A percentile compares a stretch with the other conserved stretches of the same genome.
phyloP scores from a whole-genome alignment of 2,888 invertebrate genomes.

The Automeris io region DNA sequence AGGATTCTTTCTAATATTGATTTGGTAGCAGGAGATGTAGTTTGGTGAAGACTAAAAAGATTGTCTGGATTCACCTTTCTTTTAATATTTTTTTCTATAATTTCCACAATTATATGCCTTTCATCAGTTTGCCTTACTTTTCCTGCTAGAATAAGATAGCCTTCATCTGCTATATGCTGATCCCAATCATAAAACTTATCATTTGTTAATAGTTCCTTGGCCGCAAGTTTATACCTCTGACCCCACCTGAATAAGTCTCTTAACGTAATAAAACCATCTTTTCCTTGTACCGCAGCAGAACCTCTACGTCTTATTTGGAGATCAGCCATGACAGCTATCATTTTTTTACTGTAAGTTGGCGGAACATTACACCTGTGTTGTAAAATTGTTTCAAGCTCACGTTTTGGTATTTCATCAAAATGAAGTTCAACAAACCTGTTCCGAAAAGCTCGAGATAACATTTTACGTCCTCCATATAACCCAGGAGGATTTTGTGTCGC shows the following conservation, averaged over 20 bases:
- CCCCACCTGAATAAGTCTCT: slow-evolving; percentile 98
- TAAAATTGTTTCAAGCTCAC: slow-evolving; percentile 91
- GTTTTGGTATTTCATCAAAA: slow-evolving; percentile 94
- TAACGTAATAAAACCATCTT: slow-evolving; percentile 94
- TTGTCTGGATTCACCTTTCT: slow-evolving; percentile 82
- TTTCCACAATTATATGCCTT: slow-evolving; percentile 85
- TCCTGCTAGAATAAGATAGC: slow-evolving; percentile 95
- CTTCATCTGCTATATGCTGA: slow-evolving; percentile 97
- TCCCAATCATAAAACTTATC: slow-evolving; percentile 94
- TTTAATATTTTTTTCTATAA: slow-evolving; percentile 87
- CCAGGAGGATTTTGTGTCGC: slow-evolving; percentile 99
- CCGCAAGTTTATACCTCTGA: slow-evolving; percentile 89
- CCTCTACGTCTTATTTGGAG: slow-evolving; percentile 89
- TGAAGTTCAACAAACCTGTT: slow-evolving; percentile 98
- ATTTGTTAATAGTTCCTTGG: slow-evolving; percentile 70
- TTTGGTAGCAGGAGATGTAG: slow-evolving; percentile 87
- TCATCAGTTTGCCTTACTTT: slow-evolving; percentile 92
- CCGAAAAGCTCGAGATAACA: slow-evolving; percentile 96
- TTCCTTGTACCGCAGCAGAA: slow-evolving; percentile 93
- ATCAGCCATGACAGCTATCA: slow-evolving; percentile 94
- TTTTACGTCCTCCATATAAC: slow-evolving; percentile 96
- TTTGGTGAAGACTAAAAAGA: slow-evolving; percentile 82
- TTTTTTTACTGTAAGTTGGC: slow-evolving; percentile 90
- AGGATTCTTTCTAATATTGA: slow-evolving; percentile 81
- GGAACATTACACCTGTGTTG: slow-evolving; percentile 93